These are phyloP conservation scores for Ptilorrhoa leucosticta DNA, from an alignment of 2,113 vertebrate species.

Conservation along the genomic window DNA sequence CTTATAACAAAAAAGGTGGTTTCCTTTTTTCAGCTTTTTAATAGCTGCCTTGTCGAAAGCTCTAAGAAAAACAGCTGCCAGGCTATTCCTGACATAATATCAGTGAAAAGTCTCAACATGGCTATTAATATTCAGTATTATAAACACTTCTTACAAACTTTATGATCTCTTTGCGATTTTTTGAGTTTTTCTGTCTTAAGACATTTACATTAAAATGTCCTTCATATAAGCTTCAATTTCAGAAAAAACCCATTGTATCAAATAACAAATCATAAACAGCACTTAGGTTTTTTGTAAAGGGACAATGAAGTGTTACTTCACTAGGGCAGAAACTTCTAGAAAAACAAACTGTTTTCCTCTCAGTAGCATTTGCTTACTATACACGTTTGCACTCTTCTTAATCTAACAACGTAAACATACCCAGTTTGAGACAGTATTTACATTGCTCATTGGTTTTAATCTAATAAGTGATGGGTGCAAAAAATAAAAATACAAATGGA, in stretches of 20 bases:
- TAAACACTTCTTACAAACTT: background rate
- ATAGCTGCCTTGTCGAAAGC: background rate
- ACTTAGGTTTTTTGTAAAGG: background rate
- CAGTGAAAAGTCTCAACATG: background rate
- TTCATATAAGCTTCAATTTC: background rate
- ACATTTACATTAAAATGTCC: background rate
- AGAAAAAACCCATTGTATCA: background rate
- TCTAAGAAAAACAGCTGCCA: background rate
- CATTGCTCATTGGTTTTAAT: background rate
- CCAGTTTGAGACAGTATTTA: background rate
- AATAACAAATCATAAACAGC: background rate
- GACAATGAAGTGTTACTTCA: background rate
- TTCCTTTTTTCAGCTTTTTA: background rate
- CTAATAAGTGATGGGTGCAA: background rate
- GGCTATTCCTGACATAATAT: background rate
- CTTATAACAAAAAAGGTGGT: background rate
- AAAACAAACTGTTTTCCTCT: background rate
- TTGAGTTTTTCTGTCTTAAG: background rate
- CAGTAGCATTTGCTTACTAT: background rate
- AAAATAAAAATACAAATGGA: background rate
- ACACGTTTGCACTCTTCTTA: background rate
- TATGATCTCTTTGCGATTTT: background rate
- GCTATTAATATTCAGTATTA: background rate
- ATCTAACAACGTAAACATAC: background rate
- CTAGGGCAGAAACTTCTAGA: background rate